Conservation (phyloP, 2,797 vertebrate genomes). For the Coregonus suidteri region DNA sequence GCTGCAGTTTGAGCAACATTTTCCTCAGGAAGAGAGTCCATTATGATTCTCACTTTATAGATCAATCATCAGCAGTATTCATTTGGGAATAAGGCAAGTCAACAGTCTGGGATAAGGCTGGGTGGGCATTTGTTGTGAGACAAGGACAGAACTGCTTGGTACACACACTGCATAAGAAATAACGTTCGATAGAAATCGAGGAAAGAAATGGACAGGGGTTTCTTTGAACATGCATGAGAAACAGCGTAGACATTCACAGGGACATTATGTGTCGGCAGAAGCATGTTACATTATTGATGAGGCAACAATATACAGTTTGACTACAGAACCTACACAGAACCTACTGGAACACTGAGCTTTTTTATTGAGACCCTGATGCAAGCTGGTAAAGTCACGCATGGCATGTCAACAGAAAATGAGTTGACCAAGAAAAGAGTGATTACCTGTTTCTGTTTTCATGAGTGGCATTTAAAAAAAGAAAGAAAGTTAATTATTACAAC, state of each 20-base stretch:
- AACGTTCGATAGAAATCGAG: neutral
- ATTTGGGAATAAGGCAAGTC: no score
- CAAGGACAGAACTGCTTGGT: neutral
- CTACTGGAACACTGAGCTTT: neutral
- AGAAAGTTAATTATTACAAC: constrained; percentile 54
- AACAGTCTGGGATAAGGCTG: neutral
- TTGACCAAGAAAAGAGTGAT: constrained; percentile 49
- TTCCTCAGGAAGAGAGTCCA: neutral
- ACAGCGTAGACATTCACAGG: neutral
- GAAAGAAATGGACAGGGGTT: neutral
- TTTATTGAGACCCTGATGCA: neutral
- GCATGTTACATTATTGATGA: neutral
- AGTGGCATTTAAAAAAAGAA: constrained; percentile 67
- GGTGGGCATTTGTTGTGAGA: constrained; percentile 14
- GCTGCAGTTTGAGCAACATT: neutral
- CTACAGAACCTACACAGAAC: neutral
- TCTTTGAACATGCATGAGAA: constrained; percentile 30
- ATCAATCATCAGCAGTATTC: neutral
- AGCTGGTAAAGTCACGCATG: constrained; percentile 15
- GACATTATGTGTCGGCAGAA: neutral
- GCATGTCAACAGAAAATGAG: constrained; percentile 25
- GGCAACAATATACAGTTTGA: neutral
- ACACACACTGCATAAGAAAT: neutral
- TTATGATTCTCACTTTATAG: neutral
- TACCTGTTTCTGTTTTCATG: constrained; percentile 90